phyloP scores from a whole-genome alignment of 2,797 vertebrate species.

The Meriones psammophilus region DNA sequence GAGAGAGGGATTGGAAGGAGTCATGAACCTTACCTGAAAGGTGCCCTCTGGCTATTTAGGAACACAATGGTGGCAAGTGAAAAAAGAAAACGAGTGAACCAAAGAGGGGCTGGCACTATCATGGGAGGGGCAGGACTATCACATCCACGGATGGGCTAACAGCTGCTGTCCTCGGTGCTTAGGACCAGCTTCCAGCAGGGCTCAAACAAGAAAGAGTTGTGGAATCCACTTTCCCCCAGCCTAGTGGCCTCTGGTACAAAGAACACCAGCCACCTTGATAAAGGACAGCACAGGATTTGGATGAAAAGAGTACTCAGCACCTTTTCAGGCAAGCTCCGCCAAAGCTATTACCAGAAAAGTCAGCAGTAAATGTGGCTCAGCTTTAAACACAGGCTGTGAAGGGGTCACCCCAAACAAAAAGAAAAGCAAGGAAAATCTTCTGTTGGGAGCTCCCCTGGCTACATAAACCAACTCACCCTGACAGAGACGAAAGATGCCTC shows the following conservation, averaged over 20 bases:
- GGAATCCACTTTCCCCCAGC: neutral
- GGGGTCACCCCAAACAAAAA: conserved; percentile 56
- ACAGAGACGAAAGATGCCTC: neutral
- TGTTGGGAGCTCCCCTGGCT: neutral
- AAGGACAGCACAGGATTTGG: neutral
- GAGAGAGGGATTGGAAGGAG: no score
- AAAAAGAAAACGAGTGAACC: neutral
- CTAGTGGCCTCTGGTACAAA: neutral
- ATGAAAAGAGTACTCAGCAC: neutral
- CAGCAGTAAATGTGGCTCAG: neutral
- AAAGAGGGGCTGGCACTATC: rapidly evolving
- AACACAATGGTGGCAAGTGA: neutral
- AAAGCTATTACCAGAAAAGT: neutral
- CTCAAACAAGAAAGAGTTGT: neutral
- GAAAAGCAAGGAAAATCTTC: conserved; percentile 23
- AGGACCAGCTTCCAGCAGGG: neutral
- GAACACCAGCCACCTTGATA: neutral
- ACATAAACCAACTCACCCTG: neutral
- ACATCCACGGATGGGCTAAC: rapidly evolving
- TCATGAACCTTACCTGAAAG: neutral
- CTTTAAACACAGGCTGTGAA: neutral
- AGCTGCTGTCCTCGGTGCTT: neutral
- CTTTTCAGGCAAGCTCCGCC: neutral
- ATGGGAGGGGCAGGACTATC: rapidly evolving
- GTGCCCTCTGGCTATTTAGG: neutral